These are phyloP conservation scores for Petrocephalus zakoni DNA, from an alignment of 2,113 vertebrate species.

Conservation along the genomic window DNA sequence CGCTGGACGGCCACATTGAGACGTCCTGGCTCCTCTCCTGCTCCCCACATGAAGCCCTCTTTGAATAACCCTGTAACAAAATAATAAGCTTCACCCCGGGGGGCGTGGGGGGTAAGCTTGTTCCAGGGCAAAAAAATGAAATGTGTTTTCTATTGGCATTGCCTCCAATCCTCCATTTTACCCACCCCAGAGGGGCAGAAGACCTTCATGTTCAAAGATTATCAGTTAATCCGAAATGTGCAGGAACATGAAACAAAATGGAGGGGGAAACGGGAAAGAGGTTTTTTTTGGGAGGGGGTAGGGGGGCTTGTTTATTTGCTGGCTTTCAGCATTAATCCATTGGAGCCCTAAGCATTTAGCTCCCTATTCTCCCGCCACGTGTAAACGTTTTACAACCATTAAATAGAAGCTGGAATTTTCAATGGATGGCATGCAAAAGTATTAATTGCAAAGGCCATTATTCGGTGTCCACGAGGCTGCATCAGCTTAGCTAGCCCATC, in stretches of 20 bases:
- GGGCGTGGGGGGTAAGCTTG: slow-evolving; percentile 30
- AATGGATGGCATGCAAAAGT: slow-evolving; percentile 73
- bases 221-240: slow-evolving; percentile 76
- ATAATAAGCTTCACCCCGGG: background rate
- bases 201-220: slow-evolving; percentile 73
- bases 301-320: slow-evolving; percentile 30
- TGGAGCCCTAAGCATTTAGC: slow-evolving; percentile 54
- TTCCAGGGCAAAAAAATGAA: slow-evolving; percentile 54
- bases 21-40: background rate
- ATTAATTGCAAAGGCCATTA: slow-evolving; percentile 98
- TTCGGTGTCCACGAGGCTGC: slow-evolving; percentile 83
- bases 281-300: slow-evolving; percentile 33
- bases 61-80: background rate
- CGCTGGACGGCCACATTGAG: background rate
- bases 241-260: slow-evolving; percentile 59
- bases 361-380: slow-evolving; percentile 50
- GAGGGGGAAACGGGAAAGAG: slow-evolving; percentile 49
- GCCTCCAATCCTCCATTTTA: slow-evolving; percentile 58
- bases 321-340: slow-evolving; percentile 62
- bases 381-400: slow-evolving; percentile 69
- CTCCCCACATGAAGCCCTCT: background rate
- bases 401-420: slow-evolving; percentile 71
- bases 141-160: slow-evolving; percentile 55
- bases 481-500: slow-evolving; percentile 98
- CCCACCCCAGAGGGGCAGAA: slow-evolving; percentile 58